A percentile compares a stretch with the other conserved stretches of the same genome.
Evolutionary conservation across 2,888 invertebrate genomes (phyloP).

Genomic region (Cheilosia soror): DNA sequence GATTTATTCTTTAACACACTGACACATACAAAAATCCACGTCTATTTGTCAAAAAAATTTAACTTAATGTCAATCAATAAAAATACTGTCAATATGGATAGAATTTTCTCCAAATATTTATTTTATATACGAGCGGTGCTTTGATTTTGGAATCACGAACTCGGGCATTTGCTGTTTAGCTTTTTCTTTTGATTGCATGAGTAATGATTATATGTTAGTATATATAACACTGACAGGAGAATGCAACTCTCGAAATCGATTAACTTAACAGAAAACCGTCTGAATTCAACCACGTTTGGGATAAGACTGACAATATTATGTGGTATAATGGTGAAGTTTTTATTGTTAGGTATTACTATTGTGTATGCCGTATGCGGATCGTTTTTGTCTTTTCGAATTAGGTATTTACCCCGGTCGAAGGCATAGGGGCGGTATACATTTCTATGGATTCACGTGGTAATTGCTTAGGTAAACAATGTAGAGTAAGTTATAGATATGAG

Average conservation of each 20-base stretch:
- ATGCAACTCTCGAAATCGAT: slow-evolving; percentile 20
- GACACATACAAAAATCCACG: too few relatives aligned
- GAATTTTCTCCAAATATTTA: slow-evolving; percentile 25
- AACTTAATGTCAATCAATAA: slow-evolving; percentile 14
- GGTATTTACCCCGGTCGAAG: slow-evolving; percentile 3
- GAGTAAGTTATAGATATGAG: slow-evolving; percentile 19
- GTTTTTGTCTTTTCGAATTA: slow-evolving; percentile 5
- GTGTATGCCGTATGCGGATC: neutral
- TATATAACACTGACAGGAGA: neutral
- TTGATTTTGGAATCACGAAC: neutral
- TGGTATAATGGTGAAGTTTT: slow-evolving; percentile 17
- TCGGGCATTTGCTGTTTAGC: neutral
- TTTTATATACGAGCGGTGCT: slow-evolving; percentile 13
- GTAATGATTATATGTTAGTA: neutral
- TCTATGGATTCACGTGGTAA: slow-evolving; percentile 62
- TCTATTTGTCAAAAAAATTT: slow-evolving; percentile 29
- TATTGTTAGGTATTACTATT: slow-evolving; percentile 36
- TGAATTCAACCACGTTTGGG: slow-evolving; percentile 55
- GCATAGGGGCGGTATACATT: slow-evolving; percentile 21
- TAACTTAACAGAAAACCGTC: slow-evolving; percentile 45
- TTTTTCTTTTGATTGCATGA: slow-evolving; percentile 18
- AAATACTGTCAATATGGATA: slow-evolving; percentile 16
- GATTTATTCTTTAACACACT: slow-evolving; percentile 13
- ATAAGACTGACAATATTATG: slow-evolving; percentile 52
- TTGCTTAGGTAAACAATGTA: slow-evolving; percentile 52